phyloP scores from a whole-genome alignment of 1,140 invertebrate genomes.

The Zelostemma sp. region DNA sequence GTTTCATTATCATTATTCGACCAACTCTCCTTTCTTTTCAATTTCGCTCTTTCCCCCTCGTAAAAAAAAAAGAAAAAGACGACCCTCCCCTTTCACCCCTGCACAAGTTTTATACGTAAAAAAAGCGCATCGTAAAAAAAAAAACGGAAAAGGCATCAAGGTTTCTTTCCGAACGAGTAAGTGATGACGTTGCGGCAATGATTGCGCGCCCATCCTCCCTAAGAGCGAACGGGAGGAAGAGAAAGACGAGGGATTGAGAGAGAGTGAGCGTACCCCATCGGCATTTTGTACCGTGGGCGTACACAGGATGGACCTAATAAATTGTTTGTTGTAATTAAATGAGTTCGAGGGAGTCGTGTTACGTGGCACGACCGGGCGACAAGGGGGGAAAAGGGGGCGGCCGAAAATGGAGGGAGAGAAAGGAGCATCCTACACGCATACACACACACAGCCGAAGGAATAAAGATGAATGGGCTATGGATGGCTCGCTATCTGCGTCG shows the following conservation, averaged over 20 bases:
- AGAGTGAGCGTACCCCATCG: slow-evolving; percentile 34
- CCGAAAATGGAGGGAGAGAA: slow-evolving; percentile 25
- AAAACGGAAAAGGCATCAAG: too few species aligned
- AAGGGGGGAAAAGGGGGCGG: slow-evolving; percentile 13
- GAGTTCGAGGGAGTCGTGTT: slow-evolving; percentile 67
- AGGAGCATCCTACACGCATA: slow-evolving; percentile 35
- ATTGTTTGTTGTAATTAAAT: slow-evolving; percentile 72
- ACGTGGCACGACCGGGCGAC: slow-evolving; percentile 48
- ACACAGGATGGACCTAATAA: slow-evolving; percentile 68
- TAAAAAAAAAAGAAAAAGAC: too few species aligned
- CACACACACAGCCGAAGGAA: slow-evolving; percentile 60
- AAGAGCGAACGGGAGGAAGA: neutral
- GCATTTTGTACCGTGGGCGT: slow-evolving; percentile 58
- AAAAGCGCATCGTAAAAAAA: too few species aligned
- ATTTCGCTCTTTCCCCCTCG: too few species aligned
- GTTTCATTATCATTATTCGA: too few species aligned
- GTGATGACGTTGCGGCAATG: slow-evolving; percentile 35
- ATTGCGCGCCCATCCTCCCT: slow-evolving; percentile 14
- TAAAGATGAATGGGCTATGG: slow-evolving; percentile 70
- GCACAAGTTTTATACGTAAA: too few species aligned
- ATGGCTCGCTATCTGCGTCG: slow-evolving; percentile 68
- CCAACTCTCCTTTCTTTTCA: too few species aligned
- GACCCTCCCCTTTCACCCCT: too few species aligned
- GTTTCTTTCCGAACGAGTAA: too few species aligned
- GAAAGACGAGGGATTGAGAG: neutral